Percentiles rank a stretch among this genome's conserved stretches.
Conservation (phyloP, 2,888 invertebrate genomes). For the Drosophila buzzatii region DNA sequence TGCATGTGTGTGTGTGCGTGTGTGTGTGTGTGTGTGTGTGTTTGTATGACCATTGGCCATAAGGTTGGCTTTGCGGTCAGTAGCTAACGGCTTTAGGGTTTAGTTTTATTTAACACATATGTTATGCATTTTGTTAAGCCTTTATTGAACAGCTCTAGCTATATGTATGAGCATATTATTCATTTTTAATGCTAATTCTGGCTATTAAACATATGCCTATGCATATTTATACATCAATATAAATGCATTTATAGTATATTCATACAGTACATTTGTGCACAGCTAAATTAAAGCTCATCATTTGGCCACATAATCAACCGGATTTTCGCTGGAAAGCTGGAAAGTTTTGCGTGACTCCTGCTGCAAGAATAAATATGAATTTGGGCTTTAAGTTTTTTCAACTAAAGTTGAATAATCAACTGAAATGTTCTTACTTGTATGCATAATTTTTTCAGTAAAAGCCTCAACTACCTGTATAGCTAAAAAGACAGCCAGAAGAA, state of each 20-base stretch:
- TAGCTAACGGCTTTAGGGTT: constrained; percentile 43
- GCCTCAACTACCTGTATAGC: too few relatives aligned
- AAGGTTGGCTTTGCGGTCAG: constrained; percentile 50
- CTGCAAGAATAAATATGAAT: background rate
- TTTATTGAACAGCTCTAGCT: background rate
- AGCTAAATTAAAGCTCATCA: background rate
- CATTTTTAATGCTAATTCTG: constrained; percentile 17
- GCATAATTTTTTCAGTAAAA: too few relatives aligned
- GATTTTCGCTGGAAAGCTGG: background rate
- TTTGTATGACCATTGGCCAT: constrained; percentile 35
- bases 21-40: constrained; percentile 1
- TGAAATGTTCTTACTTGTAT: too few relatives aligned
- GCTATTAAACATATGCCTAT: background rate
- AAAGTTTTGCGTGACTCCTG: background rate
- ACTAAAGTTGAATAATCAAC: background rate
- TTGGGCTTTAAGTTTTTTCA: background rate
- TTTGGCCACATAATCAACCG: background rate
- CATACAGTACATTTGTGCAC: background rate
- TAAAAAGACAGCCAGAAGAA: too few relatives aligned
- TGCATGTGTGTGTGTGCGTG: too few relatives aligned
- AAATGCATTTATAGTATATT: background rate
- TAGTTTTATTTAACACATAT: constrained; percentile 45
- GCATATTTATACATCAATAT: background rate
- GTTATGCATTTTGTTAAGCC: constrained; percentile 34
- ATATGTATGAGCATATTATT: constrained; percentile 9